Base-by-base conservation (phyloP, 2,888 invertebrate species). In the Himalopsyche japonica region DNA sequence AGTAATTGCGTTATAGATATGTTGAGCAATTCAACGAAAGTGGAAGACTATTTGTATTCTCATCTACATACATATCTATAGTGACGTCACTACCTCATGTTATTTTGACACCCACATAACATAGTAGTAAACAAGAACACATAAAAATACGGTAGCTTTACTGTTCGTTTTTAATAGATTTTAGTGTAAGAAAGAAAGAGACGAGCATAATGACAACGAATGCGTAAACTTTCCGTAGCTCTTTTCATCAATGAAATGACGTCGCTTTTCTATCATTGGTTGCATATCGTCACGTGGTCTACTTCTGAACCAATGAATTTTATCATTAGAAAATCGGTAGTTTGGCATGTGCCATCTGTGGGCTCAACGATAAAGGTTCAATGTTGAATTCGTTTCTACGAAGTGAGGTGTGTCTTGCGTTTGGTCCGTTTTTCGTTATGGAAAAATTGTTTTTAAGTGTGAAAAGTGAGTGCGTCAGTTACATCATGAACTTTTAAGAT, bases 211-310 rank as follows among this genome's bases (percentile, higher is more conserved):
- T 6, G 34, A 18, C 76, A 32, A 76, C 34, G 76, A 76, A 76
- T 76, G 76, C 7, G 76, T 76, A 76, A 76, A 76, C 5, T 32
- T 20, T 10, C 30, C 48, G 80, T 27, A 57, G 57, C 20, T 82
- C 78, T 70, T 79, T 85, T 85, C 84, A 83, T 85, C 85, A 85
- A 85, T 85, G 85, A 85, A 85, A 79, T 85, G 85, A 85, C 85
- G 85, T 85, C 34, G 49, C 30, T 6, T 12, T 8, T n/a, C 18
- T 76, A 37, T 48, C 20, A 85, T 85, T 83, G 83, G 85, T 48
- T 37, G n/a, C n/a, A 5, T 20, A 27, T 12, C n/a, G 32, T 82
- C 84, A 81, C 81, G 84, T 81, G 84, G 81, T 78, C 3, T 18
- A 7, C 18, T 12, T 18, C 24, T 10, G 20, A n/a, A 47, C 84